A percentile compares a stretch with the other conserved stretches of the same genome.
Conservation (phyloP, 2,888 invertebrate species). For the Nomada fucata region DNA sequence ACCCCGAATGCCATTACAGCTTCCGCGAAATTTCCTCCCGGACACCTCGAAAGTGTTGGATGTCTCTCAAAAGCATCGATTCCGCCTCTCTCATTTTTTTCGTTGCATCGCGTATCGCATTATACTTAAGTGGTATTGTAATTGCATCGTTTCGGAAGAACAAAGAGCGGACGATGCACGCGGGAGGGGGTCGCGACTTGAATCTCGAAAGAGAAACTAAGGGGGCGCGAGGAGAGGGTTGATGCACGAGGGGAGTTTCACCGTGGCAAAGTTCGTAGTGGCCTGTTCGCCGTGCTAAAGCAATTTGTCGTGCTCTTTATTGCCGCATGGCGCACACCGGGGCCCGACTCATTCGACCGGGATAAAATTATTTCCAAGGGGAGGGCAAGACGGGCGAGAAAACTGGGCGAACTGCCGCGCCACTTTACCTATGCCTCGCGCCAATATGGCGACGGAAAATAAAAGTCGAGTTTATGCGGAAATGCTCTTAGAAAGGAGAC, state of each 20-base stretch:
- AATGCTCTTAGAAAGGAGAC: constrained; percentile 68
- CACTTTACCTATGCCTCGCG: constrained; percentile 51
- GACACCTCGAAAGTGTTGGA: no score
- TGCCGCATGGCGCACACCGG: constrained; percentile 66
- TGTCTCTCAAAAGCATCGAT: no score
- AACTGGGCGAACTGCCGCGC: constrained; percentile 38
- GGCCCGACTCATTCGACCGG: constrained; percentile 62
- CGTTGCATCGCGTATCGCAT: no score
- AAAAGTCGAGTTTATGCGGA: constrained; percentile 69
- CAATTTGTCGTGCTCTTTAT: constrained; percentile 76
- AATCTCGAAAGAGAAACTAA: constrained; percentile 33
- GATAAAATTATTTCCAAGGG: constrained; percentile 73
- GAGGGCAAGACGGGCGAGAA: constrained; percentile 36
- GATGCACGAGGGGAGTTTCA: constrained; percentile 65
- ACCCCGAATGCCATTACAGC: no score
- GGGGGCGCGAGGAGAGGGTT: constrained; percentile 2
- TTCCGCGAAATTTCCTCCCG: no score
- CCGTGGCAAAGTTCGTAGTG: constrained; percentile 60
- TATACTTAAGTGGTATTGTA: background rate
- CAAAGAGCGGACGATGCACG: background rate
- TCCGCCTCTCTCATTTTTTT: no score
- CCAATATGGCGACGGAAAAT: constrained; percentile 67
- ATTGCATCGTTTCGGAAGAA: background rate
- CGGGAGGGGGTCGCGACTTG: background rate
- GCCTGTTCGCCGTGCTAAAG: constrained; percentile 62